phyloP scores from a whole-genome alignment of 2,797 vertebrate species.

The Neoniphon sammara region DNA sequence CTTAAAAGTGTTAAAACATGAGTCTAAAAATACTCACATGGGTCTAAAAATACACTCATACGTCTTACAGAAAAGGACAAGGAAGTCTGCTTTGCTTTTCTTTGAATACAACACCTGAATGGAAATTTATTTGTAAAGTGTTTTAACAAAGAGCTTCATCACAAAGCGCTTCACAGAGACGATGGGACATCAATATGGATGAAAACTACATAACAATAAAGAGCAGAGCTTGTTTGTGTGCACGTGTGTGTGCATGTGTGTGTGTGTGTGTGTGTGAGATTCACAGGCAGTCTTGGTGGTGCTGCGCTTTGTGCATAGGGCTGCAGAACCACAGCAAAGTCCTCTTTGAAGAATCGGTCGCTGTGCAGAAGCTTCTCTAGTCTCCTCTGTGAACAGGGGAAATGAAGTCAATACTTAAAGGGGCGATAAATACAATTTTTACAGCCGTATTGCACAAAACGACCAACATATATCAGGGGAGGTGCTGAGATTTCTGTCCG shows the following conservation, averaged over 20 bases:
- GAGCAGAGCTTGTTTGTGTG: neutral
- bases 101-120: no score
- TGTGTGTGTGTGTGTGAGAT: constrained; percentile 10
- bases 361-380: constrained; percentile 66
- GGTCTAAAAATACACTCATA: no score
- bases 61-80: no score
- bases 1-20: no score
- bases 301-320: constrained; percentile 63
- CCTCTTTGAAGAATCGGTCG: constrained; percentile 74
- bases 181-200: neutral
- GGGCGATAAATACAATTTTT: neutral
- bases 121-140: no score
- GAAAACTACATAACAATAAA: neutral
- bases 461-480: no score
- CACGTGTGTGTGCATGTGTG: neutral
- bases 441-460: no score
- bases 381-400: constrained; percentile 57
- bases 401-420: neutral
- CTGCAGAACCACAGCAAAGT: constrained; percentile 80
- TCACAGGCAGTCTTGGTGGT: constrained; percentile 65
- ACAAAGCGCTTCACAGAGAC: neutral
- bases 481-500: no score
- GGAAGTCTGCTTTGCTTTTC: no score
- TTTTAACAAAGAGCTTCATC: neutral
- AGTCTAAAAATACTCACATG: no score